Percentiles rank a stretch among this genome's conserved stretches.
phyloP scores from a whole-genome alignment of 2,888 invertebrate genomes.

The Oscheius sp. region DNA sequence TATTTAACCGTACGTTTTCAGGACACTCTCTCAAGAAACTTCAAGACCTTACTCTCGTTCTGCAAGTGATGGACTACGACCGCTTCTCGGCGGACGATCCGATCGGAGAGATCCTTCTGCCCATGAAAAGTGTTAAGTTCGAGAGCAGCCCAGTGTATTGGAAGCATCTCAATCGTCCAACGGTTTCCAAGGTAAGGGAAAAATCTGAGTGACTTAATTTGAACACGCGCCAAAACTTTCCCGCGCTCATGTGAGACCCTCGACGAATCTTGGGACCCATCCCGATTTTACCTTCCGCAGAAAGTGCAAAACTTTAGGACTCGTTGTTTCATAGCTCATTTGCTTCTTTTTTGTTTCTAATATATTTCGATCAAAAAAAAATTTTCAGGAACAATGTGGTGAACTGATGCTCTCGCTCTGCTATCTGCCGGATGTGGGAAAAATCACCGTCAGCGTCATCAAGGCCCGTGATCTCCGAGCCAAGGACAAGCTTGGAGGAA shows the following conservation, averaged over 20 bases:
- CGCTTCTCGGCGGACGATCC: slow-evolving; percentile 71
- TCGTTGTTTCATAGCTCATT: too few relatives aligned
- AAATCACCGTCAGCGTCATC: slow-evolving; percentile 89
- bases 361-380: too few relatives aligned
- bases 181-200: slow-evolving; percentile 64
- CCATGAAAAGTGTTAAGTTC: slow-evolving; percentile 71
- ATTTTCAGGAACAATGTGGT: slow-evolving; percentile 82
- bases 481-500: slow-evolving; percentile 58
- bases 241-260: too few relatives aligned
- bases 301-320: too few relatives aligned
- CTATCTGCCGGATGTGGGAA: slow-evolving; percentile 91
- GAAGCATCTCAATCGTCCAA: slow-evolving; percentile 72
- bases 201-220: too few relatives aligned
- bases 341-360: slow-evolving; percentile 1
- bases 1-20: slow-evolving; percentile 41
- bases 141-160: slow-evolving; percentile 72
- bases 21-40: slow-evolving; percentile 71
- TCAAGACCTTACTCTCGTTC: slow-evolving; percentile 72
- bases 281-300: too few relatives aligned
- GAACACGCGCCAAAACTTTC: too few relatives aligned
- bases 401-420: slow-evolving; percentile 92
- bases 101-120: slow-evolving; percentile 72
- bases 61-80: slow-evolving; percentile 73
- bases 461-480: slow-evolving; percentile 89
- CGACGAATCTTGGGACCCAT: too few relatives aligned